Conservation (phyloP, 2,113 vertebrate genomes). For the Mesembrinibis cayennensis region DNA sequence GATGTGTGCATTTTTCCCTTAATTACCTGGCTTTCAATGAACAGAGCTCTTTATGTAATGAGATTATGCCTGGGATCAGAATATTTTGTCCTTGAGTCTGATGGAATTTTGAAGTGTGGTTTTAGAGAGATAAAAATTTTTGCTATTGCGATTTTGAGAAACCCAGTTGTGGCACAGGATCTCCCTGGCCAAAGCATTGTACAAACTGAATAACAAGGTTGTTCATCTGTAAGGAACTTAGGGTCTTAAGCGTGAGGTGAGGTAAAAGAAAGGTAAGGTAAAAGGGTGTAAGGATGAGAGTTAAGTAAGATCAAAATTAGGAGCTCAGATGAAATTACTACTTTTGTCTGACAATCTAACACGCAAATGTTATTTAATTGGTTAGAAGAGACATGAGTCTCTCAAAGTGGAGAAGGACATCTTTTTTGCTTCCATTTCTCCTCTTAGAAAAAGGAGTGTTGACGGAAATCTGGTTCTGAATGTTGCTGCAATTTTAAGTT, state of each 20-base stretch:
- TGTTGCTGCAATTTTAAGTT: neutral
- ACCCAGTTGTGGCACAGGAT: neutral
- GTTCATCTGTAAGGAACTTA: neutral
- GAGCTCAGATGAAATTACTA: neutral
- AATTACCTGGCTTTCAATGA: constrained; percentile 17
- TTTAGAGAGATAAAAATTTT: neutral
- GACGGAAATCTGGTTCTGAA: neutral
- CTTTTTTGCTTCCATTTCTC: neutral
- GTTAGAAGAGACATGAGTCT: neutral
- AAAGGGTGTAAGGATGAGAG: neutral
- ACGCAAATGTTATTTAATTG: neutral
- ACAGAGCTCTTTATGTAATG: neutral
- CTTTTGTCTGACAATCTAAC: neutral
- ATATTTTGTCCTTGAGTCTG: neutral
- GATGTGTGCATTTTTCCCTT: neutral
- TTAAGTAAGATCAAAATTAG: neutral
- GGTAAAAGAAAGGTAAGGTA: neutral
- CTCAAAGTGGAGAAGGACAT: neutral
- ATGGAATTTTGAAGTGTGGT: neutral
- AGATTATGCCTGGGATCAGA: neutral
- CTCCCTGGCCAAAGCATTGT: neutral
- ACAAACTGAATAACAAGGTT: neutral
- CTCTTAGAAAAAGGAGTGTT: neutral
- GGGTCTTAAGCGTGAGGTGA: neutral
- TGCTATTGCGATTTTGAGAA: neutral